A percentile compares a stretch with the other conserved stretches of the same genome.
These are phyloP conservation scores for Pitta sordida DNA, from an alignment of 2,113 vertebrate species.

Conservation along the genomic window DNA sequence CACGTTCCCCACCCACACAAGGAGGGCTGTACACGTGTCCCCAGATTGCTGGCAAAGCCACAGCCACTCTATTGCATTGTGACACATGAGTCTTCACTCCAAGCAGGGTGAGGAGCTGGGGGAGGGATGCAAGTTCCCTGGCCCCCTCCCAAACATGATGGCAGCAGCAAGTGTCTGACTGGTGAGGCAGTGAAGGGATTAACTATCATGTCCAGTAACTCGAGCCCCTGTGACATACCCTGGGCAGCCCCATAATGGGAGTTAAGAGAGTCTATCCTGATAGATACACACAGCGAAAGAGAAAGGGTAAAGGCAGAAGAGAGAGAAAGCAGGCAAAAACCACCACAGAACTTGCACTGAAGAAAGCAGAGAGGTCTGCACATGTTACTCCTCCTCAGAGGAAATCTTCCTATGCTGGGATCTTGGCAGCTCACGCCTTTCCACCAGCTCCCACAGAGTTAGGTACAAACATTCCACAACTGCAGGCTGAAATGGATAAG, in stretches of 20 bases:
- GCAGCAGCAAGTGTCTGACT: background rate
- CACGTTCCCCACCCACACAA: accelerated
- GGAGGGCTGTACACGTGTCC: background rate
- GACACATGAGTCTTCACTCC: background rate
- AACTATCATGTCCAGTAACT: background rate
- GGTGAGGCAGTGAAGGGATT: background rate
- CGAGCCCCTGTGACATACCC: background rate
- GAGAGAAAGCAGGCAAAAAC: background rate
- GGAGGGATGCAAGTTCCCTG: background rate
- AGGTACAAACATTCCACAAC: background rate
- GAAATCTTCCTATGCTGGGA: background rate
- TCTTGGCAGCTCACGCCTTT: background rate
- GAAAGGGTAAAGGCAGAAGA: background rate
- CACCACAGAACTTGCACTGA: background rate
- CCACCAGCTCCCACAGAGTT: background rate
- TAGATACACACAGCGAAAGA: background rate
- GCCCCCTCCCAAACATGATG: background rate
- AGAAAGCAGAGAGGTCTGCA: background rate
- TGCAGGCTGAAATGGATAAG: background rate
- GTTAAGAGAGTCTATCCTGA: background rate
- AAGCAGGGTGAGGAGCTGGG: background rate
- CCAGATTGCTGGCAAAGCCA: background rate
- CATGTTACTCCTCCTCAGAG: background rate
- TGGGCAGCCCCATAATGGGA: background rate
- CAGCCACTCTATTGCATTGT: background rate